Evolutionary conservation across 1,140 invertebrate species (phyloP), one percentile per base, ranked within the genome.

Genomic region (Heliconius hermathena): DNA sequence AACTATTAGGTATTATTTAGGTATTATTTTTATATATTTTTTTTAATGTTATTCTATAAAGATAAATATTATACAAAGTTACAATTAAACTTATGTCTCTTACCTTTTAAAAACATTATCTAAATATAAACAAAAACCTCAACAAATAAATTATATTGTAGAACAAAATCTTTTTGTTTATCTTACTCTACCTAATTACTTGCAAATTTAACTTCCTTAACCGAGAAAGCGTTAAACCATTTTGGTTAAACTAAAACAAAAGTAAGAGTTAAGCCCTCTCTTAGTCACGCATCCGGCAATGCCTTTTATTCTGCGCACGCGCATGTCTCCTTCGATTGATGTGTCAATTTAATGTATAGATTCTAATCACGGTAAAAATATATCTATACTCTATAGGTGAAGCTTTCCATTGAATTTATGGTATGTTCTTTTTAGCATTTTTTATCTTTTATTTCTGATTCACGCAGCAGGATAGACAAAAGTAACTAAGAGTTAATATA

Each of bases 271-370:
- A 73, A 52, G 52, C 38, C 46, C 26, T 54, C 6, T 72, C 29
- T 78, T 73, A 78, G 71, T 73, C 76, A 78, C 71, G 76, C 66
- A 73, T 73, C 71, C 74, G 74, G 74, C 41, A 76, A 38, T 66
- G 57, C 4, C 20, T 76, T 38, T 70, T 78, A 78, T 78, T 78
- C 76, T 29, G 71, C 49, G n/a, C 76, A 78, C 71, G 76, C 33
- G 36, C 49, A 60, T 60, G 71, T 78, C 49, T 78, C 76, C 76
- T 77, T 78, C 71, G 33, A 73, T 73, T 22, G 46, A 71, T 78
- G 26, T 38, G 60, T 66, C 60, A 66, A 66, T 66, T 29, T 22
- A 66, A 66, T 2, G 54, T 60, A 73, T 73, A 73, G 71, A 78
- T 78, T 78, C 76, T 71, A 78, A 54, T 73, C 71, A 78, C 76